phyloP scores from a whole-genome alignment of 2,888 invertebrate genomes.

The Andrena bucephala region DNA sequence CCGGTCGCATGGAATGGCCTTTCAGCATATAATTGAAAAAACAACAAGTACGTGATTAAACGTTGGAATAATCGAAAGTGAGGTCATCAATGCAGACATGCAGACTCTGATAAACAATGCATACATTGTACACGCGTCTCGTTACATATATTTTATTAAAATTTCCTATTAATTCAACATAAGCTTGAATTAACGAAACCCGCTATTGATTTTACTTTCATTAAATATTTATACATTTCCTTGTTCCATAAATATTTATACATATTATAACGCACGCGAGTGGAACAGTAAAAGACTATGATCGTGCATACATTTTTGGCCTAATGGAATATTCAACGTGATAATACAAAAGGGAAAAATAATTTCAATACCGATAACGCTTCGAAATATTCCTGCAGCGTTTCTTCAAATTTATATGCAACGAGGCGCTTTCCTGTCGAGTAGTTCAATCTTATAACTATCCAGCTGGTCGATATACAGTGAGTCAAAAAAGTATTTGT shows the following conservation, averaged over 20 bases:
- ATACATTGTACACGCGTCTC: background rate
- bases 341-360: background rate
- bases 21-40: background rate
- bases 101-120: background rate
- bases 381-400: background rate
- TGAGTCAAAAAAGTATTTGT: too few species aligned
- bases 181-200: background rate
- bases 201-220: background rate
- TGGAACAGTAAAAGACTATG: background rate
- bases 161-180: background rate
- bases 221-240: background rate
- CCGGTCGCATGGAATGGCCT: background rate
- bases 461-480: slow-evolving; percentile 31
- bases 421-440: background rate
- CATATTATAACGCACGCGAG: background rate
- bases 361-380: slow-evolving; percentile 4
- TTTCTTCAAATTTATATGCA: slow-evolving; percentile 9
- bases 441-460: slow-evolving; percentile 32
- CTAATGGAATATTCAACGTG: background rate
- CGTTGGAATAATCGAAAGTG: background rate
- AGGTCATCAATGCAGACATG: too few species aligned
- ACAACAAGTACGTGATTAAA: background rate
- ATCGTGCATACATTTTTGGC: background rate
- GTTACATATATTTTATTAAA: background rate
- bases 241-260: background rate